Base-by-base conservation (phyloP, 2,888 invertebrate genomes). In the Lepidocyrtoides sp. region DNA sequence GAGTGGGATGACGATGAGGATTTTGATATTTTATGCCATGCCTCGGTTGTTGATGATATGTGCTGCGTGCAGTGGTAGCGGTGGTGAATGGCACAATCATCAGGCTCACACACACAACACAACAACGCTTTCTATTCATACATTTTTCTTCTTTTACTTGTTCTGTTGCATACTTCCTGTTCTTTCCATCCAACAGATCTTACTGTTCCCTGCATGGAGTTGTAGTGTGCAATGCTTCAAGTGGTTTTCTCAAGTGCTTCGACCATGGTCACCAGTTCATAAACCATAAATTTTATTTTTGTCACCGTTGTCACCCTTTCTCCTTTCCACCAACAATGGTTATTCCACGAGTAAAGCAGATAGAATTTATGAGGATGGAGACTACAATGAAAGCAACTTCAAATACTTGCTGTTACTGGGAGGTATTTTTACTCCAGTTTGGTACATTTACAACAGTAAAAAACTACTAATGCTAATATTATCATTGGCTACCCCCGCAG, bases 301-400 rank as follows among this genome's bases (percentile, higher is more conserved):
- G n/a, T n/a, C n/a, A n/a, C n/a, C n/a, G n/a, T 89, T 92, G 92
- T 92, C 92, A 92, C 92, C 92, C 92, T 90, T 89, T 81, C 85
- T 66, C 26, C 77, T 83, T 82, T 26, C 51, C 20, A 75, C 23
- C 44, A 75, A 44, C n/a, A 75, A 54, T 36, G 23, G 20, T 29
- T 8, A 41, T 26, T 23, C 14, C 8, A 82, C 32, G 14, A 41
- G 14, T 41, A n/a, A 23, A 36, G 14, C 41, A 57, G 57, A 63
- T 17, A 17, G 51, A 51, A n/a, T 36, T 1, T 41, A 57, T 1
- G 7, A 12, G 0, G 14, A 5, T 17, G 36, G 36, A 36, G n/a
- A 69, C 2, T 14, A 29, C 3, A 23, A 29, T 32, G n/a, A n/a
- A 32, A 29, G 29, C 7, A 29, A 12, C 4, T 29, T 7, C 14